Percentiles rank a stretch among this genome's conserved stretches.
phyloP scores from a whole-genome alignment of 2,888 invertebrate genomes.

The Punctoribates punctum region DNA sequence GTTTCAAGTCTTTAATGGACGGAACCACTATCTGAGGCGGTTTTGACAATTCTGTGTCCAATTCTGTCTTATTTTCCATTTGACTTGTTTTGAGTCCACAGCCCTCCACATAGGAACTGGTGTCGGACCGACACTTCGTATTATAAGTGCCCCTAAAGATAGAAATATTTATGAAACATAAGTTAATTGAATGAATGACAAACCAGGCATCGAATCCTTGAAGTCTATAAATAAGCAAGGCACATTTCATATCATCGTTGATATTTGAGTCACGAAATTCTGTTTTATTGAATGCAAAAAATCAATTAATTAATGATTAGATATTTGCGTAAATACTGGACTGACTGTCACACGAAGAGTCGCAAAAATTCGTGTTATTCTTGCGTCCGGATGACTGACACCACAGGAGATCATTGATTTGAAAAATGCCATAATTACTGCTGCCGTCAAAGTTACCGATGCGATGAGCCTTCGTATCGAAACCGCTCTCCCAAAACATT shows the following conservation, averaged over 20 bases:
- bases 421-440: slow-evolving; percentile 30
- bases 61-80: not conserved
- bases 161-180: not conserved
- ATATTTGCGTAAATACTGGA: not conserved
- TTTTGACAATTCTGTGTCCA: not conserved
- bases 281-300: not conserved
- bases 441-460: slow-evolving; percentile 32
- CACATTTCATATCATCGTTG: slow-evolving; percentile 9
- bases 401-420: slow-evolving; percentile 17
- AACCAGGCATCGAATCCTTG: slow-evolving; percentile 29
- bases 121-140: slow-evolving; percentile 8
- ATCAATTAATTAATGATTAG: not conserved
- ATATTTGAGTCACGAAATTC: slow-evolving; percentile 27
- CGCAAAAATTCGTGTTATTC: slow-evolving; percentile 25
- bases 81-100: not conserved
- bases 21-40: not conserved
- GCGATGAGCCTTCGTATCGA: slow-evolving; percentile 18
- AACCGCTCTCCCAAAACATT: slow-evolving; percentile 34
- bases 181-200: not conserved
- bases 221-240: not conserved
- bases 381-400: slow-evolving; percentile 21
- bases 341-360: slow-evolving; percentile 27
- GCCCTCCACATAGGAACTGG: slow-evolving; percentile 2
- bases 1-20: not conserved
- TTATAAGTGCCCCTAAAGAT: slow-evolving; percentile 17